Evolutionary conservation across 1,140 invertebrate species (phyloP), one percentile per base, ranked within the genome.

Genomic region (Metaphire vulgaris): DNA sequence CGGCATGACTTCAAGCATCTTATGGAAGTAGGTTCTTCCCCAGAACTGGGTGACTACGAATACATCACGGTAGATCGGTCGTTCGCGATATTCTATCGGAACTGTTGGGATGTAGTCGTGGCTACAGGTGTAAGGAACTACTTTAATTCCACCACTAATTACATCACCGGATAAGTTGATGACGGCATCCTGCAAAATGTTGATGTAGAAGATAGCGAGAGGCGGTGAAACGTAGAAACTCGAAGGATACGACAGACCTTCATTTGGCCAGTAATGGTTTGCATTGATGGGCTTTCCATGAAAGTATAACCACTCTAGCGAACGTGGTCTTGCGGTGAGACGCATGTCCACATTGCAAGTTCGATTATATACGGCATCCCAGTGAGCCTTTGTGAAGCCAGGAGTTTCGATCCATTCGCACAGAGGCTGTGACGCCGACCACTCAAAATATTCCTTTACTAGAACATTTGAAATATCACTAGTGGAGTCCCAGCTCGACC

Each of bases 291-390:
- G 77, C 56, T 75, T 78, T 28, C 41, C 72, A 41, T 78, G 72
- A 68, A 78, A 71, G 34, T 78, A 78, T 15, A 77, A 28, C 32
- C 28, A 33, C 72, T 78, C 77, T 1, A 78, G 68, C 14, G 41
- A 68, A 33, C 21, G 33, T 15, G 72, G 65, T 29, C 1, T 26
- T 21, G 29, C 29, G 29, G 66, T 33, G 15, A 26, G n/a, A 31
- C 16, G 26, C 33, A 64, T 1, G 34, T 78, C 66, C 12, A 30
- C 33, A 6, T 33, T n/a, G 64, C 77, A 78, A n/a, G 28, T 70
- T 30, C 74, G 33, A 34, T 75, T 72, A 65, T 78, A 78, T 28
- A 78, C 77, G 26, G 77, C 77, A 72, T 78, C 77, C 72, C 72
- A 78, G 33, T 72, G 77, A 29, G 72, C 77, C 56, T 74, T 78